A percentile compares a stretch with the other conserved stretches of the same genome.
These are phyloP conservation scores for Pasiphila rectangulata DNA, from an alignment of 2,888 invertebrate species.

Conservation along the genomic window DNA sequence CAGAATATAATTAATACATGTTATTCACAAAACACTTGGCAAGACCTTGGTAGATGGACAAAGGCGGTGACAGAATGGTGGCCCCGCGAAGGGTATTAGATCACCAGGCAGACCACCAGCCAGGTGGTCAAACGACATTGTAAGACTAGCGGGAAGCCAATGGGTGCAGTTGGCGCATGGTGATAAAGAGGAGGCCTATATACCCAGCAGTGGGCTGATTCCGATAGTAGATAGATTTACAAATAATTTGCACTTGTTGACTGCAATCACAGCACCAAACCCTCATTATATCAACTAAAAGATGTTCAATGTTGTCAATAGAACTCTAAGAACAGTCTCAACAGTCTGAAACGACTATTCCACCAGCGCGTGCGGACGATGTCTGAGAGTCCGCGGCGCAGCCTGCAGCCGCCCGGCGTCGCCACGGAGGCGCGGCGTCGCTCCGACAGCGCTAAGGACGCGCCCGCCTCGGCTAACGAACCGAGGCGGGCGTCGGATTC, in stretches of 20 bases:
- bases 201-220: no score
- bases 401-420: constrained; percentile 50
- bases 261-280: constrained; percentile 5
- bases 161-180: no score
- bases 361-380: constrained; percentile 63
- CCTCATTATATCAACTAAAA: neutral
- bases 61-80: no score
- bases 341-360: constrained; percentile 26
- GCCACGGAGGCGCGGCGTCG: constrained; percentile 57
- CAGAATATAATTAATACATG: no score
- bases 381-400: constrained; percentile 67
- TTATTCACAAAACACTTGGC: no score
- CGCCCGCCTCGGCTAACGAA: constrained; percentile 39
- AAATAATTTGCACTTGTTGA: neutral
- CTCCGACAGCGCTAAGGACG: constrained; percentile 59
- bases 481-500: constrained; percentile 66
- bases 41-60: no score
- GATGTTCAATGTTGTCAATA: constrained; percentile 20
- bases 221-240: no score
- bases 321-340: constrained; percentile 24
- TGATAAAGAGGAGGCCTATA: no score
- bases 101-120: no score
- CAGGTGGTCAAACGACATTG: no score
- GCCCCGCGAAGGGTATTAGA: no score
- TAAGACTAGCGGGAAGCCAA: no score